Base-by-base conservation (phyloP, 1,140 invertebrate species). In the Portunus trituberculatus region DNA sequence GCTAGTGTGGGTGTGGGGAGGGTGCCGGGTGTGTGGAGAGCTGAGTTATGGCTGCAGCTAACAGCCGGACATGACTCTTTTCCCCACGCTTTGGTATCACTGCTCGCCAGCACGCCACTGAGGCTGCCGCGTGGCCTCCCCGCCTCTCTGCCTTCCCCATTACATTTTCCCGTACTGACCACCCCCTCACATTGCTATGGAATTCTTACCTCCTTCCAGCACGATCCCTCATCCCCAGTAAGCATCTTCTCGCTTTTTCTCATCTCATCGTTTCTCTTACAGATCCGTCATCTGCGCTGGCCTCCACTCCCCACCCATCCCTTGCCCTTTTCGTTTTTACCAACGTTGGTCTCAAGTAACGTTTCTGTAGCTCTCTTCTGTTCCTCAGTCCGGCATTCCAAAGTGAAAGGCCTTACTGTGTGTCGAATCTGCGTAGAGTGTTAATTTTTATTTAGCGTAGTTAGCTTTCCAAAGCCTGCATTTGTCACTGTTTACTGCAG, bases 21-120 rank as follows among this genome's bases (percentile, higher is more conserved):
- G 67, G 67, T 20, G 67, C 12, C 1, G 67, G 67, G 67, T 25
- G 67, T 7, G 67, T 76, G 67, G 67, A 25, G 67, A 76, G 67
- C 67, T 76, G 67, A 76, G 67, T 76, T 76, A 76, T 76, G 67
- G 67, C 67, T n/a, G 67, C 67, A 76, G 67, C 67, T 76, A 76
- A 76, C 67, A 76, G 67, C 67, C 67, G 67, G 67, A 76, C 67
- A 76, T 45, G 39, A 46, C 87, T 89, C 87, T 45, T 48, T 89
- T 48, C 46, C 87, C 32, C 87, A 16, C 87, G 32, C 87, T 89
- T 48, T 89, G 32, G 32, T 48, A 46, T 48, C 46, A 39, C 46
- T 48, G 20, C 87, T 89, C 87, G 39, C 87, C 87, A 45, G 39
- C 32, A 46, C 67, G 67, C 67, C 67, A 76, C 67, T n/a, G 67